A percentile compares a stretch with the other conserved stretches of the same genome.
Conservation (phyloP, 2,888 invertebrate species). For the Stramonita haemastoma region DNA sequence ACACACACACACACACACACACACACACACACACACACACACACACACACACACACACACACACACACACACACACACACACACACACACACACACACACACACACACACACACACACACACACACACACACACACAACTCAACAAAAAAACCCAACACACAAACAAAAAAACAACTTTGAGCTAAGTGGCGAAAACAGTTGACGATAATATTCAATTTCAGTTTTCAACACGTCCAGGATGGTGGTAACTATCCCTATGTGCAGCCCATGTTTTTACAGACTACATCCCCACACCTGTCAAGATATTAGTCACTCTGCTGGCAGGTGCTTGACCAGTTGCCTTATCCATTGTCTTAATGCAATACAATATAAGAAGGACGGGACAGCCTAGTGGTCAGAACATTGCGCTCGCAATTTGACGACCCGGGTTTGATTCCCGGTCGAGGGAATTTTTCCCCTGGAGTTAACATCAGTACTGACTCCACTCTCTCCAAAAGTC, state of each 20-base stretch:
- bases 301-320: too few relatives aligned
- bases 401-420: too few relatives aligned
- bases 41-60: neutral
- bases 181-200: neutral
- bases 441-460: too few relatives aligned
- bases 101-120: slow-evolving; percentile 10
- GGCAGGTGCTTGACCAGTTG: too few relatives aligned
- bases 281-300: too few relatives aligned
- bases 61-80: neutral
- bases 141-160: neutral
- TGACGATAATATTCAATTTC: too few relatives aligned
- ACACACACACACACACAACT: neutral
- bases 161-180: neutral
- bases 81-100: neutral
- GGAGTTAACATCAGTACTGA: too few relatives aligned
- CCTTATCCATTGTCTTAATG: too few relatives aligned
- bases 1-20: slow-evolving; percentile 1
- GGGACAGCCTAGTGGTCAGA: too few relatives aligned
- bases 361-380: too few relatives aligned
- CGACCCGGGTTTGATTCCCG: too few relatives aligned
- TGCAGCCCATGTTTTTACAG: neutral
- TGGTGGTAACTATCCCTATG: neutral
- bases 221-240: neutral
- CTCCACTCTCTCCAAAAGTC: too few relatives aligned
- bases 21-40: neutral